Conservation (phyloP, 2,797 vertebrate genomes). For the Ceryle rudis region DNA sequence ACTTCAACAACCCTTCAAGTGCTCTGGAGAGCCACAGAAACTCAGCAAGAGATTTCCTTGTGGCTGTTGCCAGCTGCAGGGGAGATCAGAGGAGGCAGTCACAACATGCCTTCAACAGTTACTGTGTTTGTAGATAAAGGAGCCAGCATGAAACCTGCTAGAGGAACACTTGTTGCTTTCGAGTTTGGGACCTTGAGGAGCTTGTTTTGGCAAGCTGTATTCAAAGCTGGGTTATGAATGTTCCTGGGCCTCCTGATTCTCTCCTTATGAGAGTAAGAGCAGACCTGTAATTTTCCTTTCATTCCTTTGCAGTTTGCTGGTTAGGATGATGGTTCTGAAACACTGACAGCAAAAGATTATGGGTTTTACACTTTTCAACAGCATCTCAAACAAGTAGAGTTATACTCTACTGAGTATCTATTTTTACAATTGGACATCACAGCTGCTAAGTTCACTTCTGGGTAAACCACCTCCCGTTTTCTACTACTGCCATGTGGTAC, state of each 20-base stretch:
- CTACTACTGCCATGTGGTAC: not conserved
- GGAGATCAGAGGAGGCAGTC: not conserved
- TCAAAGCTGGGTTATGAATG: not conserved
- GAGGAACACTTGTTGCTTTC: not conserved
- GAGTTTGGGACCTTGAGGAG: not conserved
- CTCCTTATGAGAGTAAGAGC: not conserved
- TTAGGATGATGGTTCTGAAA: not conserved
- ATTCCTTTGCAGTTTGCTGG: not conserved
- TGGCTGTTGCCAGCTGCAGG: not conserved
- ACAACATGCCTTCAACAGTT: not conserved
- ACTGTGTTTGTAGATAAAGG: not conserved
- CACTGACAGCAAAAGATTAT: not conserved
- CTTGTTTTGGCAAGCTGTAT: not conserved
- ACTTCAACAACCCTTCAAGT: not conserved
- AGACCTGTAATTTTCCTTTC: not conserved
- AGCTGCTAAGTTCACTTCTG: not conserved
- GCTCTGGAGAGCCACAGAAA: not conserved
- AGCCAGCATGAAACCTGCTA: not conserved
- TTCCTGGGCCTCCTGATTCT: not conserved
- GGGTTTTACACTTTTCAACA: not conserved
- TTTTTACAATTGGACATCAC: not conserved
- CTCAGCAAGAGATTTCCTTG: not conserved
- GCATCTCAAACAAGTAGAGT: not conserved
- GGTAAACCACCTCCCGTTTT: not conserved
- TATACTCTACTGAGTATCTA: not conserved